phyloP scores from a whole-genome alignment of 1,140 invertebrate genomes.

The Zaprionus davidi region DNA sequence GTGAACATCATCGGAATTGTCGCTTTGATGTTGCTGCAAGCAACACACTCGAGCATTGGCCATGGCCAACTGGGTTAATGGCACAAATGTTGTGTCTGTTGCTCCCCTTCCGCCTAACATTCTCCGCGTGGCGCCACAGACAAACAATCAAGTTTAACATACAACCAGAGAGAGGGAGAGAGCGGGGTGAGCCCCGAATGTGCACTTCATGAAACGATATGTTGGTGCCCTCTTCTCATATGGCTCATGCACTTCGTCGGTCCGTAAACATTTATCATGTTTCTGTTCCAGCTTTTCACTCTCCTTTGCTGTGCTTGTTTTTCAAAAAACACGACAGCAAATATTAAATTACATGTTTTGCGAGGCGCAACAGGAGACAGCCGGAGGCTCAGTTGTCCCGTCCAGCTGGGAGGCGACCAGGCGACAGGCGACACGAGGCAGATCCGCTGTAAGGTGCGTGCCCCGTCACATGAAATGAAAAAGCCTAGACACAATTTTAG shows the following conservation, averaged over 20 bases:
- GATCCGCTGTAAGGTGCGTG: slow-evolving; percentile 18
- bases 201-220: slow-evolving; percentile 16
- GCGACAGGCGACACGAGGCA: slow-evolving; percentile 15
- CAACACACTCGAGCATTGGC: slow-evolving; percentile 52
- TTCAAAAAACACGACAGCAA: slow-evolving; percentile 57
- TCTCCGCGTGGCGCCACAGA: slow-evolving; percentile 54
- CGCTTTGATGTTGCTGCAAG: slow-evolving; percentile 72
- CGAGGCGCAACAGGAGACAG: slow-evolving; percentile 63
- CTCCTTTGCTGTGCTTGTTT: slow-evolving; percentile 11
- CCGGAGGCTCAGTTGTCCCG: slow-evolving; percentile 31
- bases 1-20: slow-evolving; percentile 56
- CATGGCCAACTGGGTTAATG: slow-evolving; percentile 72
- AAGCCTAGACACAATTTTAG: slow-evolving; percentile 38
- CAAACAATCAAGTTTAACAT: slow-evolving; percentile 48
- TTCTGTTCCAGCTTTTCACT: slow-evolving; percentile 27
- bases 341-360: slow-evolving; percentile 76
- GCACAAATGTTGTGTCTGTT: slow-evolving; percentile 61
- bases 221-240: slow-evolving; percentile 20
- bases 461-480: slow-evolving; percentile 46
- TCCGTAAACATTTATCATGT: slow-evolving; percentile 60
- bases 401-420: background rate
- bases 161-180: background rate
- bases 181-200: background rate
- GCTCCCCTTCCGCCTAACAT: slow-evolving; percentile 26
- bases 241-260: slow-evolving; percentile 30